Conservation (phyloP, 2,797 vertebrate genomes). For the Echiichthys vipera region DNA sequence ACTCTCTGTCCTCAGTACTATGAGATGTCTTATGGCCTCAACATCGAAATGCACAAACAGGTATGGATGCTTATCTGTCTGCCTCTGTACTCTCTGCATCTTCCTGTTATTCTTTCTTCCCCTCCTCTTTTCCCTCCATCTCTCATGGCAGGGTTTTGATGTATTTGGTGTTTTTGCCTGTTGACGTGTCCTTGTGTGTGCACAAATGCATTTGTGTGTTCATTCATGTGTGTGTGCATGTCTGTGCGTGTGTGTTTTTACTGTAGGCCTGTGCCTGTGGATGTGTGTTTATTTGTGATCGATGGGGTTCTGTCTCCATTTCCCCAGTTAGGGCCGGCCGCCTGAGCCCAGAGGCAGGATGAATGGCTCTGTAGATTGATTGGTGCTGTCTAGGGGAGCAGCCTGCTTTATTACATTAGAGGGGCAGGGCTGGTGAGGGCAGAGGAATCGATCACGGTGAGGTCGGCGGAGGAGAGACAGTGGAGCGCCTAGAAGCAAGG, state of each 20-base stretch:
- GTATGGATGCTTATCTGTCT: constrained; percentile 64
- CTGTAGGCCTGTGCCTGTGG: constrained; percentile 33
- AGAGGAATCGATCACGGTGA: constrained; percentile 93
- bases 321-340: constrained; percentile 94
- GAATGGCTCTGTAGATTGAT: constrained; percentile 96
- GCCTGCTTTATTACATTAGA: constrained; percentile 98
- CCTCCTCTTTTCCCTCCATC: background rate
- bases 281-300: constrained; percentile 89
- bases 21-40: constrained; percentile 98
- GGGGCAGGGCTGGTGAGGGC: constrained; percentile 91
- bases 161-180: constrained; percentile 60
- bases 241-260: constrained; percentile 18
- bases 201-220: constrained; percentile 46
- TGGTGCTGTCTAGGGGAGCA: constrained; percentile 94
- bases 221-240: constrained; percentile 73
- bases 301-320: constrained; percentile 94
- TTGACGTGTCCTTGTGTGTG: constrained; percentile 58
- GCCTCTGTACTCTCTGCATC: constrained; percentile 20
- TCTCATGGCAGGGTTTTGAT: constrained; percentile 58
- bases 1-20: constrained; percentile 89
- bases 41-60: constrained; percentile 99
- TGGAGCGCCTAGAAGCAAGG: constrained; percentile 55
- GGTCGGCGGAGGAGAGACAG: constrained; percentile 75
- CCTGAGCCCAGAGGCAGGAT: constrained; percentile 95
- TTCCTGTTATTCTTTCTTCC: constrained; percentile 34